Conservation (phyloP, 2,888 invertebrate species). For the Athrips mouffetella region DNA sequence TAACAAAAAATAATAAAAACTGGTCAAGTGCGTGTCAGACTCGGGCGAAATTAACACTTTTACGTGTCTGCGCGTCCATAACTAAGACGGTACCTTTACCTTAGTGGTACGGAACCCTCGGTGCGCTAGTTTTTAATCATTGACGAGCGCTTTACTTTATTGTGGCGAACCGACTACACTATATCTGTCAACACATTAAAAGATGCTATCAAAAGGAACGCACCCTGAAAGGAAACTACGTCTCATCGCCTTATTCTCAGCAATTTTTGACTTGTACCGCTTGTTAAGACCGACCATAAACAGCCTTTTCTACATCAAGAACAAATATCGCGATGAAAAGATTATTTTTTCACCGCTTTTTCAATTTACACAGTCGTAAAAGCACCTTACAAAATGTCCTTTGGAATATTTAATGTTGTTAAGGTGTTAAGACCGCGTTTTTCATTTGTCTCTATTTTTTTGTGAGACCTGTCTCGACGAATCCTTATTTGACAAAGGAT, state of each 20-base stretch:
- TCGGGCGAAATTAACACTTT: too few relatives aligned
- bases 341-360: conserved; percentile 43
- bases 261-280: conserved; percentile 54
- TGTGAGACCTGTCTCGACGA: conserved; percentile 30
- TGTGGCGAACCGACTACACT: too few relatives aligned
- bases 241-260: conserved; percentile 36
- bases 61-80: too few relatives aligned
- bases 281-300: conserved; percentile 37
- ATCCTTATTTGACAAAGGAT: conserved; percentile 38
- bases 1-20: too few relatives aligned
- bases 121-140: too few relatives aligned
- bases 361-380: conserved; percentile 52
- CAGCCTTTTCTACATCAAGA: conserved; percentile 53
- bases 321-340: conserved; percentile 48
- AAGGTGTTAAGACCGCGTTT: conserved; percentile 48
- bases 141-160: too few relatives aligned
- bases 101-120: too few relatives aligned
- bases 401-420: conserved; percentile 32
- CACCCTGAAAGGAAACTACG: conserved; percentile 21
- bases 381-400: conserved; percentile 56
- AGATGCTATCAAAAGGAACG: neutral
- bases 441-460: conserved; percentile 28
- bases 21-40: too few relatives aligned
- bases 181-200: neutral
- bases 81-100: too few relatives aligned